Base-by-base conservation (phyloP, 64 coral and sea anemone species). In the Montipora foliosa region DNA sequence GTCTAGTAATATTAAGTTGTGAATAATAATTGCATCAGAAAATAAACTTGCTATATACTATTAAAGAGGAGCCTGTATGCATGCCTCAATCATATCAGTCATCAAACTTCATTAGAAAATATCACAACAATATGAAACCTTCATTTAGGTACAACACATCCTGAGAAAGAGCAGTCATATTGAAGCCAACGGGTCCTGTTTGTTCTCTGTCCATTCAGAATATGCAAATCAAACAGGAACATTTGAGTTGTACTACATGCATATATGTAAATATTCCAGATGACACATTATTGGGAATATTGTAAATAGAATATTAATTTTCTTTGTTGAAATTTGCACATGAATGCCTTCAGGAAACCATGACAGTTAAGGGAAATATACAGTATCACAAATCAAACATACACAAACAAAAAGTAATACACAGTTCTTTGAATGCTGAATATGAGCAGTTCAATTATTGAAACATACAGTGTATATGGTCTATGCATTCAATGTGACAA, bases 61-160 rank as follows among this genome's bases (percentile, higher is more conserved):
- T 37, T 37, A 37, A 37, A 37, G 37, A 37, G 37, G 37, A 37
- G 37, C 37, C 37, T 37, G 37, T 37, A 37, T 0, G 37, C 37
- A 37, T 37, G 37, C 2, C 37, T 37, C 52, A 55, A 55, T 10
- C 52, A 55, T 7, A 55, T 5, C 52, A 55, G 6, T 7, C 52
- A 55, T 55, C 52, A 55, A 55, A 1, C 5, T 55, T 5, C 52
- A 55, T 57, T 46, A 1, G 0, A 46, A 47, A 78, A 13, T 19
- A 78, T 17, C 2, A 19, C 17, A 6, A 5, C 4, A 78, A 49
- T 17, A 6, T 15, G 8, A 50, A 86, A 86, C 82, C 82, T 86
- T 47, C 62, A 72, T 86, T 86, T 19, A 47, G 67, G 47, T 86
- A 86, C 3, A 86, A 8, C 45, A 86, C 82, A 86, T 86, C 82